A percentile compares a stretch with the other conserved stretches of the same genome.
Evolutionary conservation across 1,140 invertebrate species (phyloP).

Genomic region (Melanaphis sacchari): DNA sequence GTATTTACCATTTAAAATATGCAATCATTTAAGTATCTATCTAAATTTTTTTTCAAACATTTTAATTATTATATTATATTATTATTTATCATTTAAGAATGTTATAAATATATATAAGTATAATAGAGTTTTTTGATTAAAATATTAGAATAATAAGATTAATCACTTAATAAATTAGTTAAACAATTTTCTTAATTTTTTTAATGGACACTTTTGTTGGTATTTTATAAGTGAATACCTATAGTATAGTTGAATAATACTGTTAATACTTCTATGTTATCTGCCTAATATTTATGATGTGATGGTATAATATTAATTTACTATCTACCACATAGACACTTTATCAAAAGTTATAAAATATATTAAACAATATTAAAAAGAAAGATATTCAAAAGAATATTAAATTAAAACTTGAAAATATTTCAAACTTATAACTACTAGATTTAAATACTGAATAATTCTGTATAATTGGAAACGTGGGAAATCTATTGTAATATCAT

Average conservation of each 20-base stretch:
- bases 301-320: neutral
- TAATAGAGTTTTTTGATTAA: no score
- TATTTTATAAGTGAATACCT: neutral
- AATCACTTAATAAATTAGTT: neutral
- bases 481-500: neutral
- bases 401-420: neutral
- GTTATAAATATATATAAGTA: no score
- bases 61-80: neutral
- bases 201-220: neutral
- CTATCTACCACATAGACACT: neutral
- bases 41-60: neutral
- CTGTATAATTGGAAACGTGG: neutral
- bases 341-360: no score
- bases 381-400: no score
- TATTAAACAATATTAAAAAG: no score
- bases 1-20: neutral
- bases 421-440: neutral
- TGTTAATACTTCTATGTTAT: neutral
- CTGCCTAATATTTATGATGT: neutral
- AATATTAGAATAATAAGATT: no score
- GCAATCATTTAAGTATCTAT: neutral
- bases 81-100: neutral
- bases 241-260: neutral
- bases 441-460: neutral
- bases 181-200: neutral